Conservation (phyloP, 2,888 invertebrate species). For the Drosophila dives region DNA sequence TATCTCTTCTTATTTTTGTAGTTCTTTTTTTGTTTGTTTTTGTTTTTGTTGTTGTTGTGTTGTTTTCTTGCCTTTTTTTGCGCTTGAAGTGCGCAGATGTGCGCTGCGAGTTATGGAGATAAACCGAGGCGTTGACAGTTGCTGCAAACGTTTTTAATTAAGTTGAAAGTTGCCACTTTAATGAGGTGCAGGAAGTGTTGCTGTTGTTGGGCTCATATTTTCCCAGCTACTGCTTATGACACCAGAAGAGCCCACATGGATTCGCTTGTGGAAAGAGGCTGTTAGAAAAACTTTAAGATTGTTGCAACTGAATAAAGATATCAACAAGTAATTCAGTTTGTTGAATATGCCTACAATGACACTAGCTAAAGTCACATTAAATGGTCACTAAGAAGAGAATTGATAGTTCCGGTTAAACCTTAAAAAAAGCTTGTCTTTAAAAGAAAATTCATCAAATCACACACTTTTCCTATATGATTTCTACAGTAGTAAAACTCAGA, state of each 20-base stretch:
- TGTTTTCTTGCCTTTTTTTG: constrained; percentile 34
- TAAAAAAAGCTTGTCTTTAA: background rate
- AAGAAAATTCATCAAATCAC: background rate
- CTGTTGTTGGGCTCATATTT: constrained; percentile 15
- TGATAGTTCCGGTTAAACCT: background rate
- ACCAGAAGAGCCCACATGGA: constrained; percentile 41
- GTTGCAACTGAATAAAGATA: constrained; percentile 29
- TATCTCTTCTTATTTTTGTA: constrained; percentile 35
- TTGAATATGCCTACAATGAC: constrained; percentile 7
- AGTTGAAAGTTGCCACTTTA: constrained; percentile 73
- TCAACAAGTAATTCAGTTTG: constrained; percentile 17
- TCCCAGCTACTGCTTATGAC: constrained; percentile 37
- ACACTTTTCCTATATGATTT: background rate
- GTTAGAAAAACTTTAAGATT: constrained; percentile 25
- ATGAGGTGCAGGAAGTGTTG: constrained; percentile 72
- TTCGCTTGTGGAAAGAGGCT: constrained; percentile 4
- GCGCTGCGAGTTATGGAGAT: constrained; percentile 72
- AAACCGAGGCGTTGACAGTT: constrained; percentile 76
- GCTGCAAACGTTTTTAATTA: constrained; percentile 75
- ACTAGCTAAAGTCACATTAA: constrained; percentile 10
- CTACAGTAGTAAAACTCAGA: background rate
- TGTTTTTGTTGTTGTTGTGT: constrained; percentile 34
- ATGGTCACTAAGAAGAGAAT: background rate
- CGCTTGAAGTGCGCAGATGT: constrained; percentile 61
- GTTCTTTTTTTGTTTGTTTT: constrained; percentile 6